Percentiles rank a stretch among this genome's conserved stretches.
Evolutionary conservation across 1,140 invertebrate genomes (phyloP).

Genomic region (Cepaea nemoralis): DNA sequence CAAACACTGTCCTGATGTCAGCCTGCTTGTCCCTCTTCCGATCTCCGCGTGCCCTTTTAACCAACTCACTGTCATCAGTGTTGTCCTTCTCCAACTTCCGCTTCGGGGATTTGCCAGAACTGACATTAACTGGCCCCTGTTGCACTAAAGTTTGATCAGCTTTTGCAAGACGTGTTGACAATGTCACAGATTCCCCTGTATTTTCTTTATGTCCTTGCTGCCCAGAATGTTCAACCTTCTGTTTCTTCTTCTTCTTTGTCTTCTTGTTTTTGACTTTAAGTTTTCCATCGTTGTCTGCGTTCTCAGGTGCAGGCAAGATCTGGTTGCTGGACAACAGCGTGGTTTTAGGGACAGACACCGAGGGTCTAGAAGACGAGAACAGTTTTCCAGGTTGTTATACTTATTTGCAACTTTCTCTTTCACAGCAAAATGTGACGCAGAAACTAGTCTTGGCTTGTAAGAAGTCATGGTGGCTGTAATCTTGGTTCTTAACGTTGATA

Average conservation of each 20-base stretch:
- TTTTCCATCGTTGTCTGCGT: too few species aligned
- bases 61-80: background rate
- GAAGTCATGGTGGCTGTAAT: background rate
- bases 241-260: background rate
- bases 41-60: slow-evolving; percentile 9
- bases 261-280: too few species aligned
- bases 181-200: background rate
- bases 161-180: background rate
- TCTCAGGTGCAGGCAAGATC: too few species aligned
- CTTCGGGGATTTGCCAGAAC: background rate
- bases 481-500: too few species aligned
- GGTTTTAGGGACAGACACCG: background rate
- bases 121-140: background rate
- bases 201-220: background rate
- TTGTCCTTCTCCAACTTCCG: slow-evolving; percentile 2
- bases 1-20: slow-evolving; percentile 15
- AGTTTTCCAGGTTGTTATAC: background rate
- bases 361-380: background rate
- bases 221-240: background rate
- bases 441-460: slow-evolving; percentile 18
- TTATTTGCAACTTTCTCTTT: background rate
- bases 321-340: too few species aligned
- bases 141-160: background rate
- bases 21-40: slow-evolving; percentile 6
- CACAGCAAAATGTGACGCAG: background rate